Evolutionary conservation across 2,797 vertebrate species (phyloP), one percentile per base, ranked within the genome.

Genomic region (Hyperoplus lanceolatus): DNA sequence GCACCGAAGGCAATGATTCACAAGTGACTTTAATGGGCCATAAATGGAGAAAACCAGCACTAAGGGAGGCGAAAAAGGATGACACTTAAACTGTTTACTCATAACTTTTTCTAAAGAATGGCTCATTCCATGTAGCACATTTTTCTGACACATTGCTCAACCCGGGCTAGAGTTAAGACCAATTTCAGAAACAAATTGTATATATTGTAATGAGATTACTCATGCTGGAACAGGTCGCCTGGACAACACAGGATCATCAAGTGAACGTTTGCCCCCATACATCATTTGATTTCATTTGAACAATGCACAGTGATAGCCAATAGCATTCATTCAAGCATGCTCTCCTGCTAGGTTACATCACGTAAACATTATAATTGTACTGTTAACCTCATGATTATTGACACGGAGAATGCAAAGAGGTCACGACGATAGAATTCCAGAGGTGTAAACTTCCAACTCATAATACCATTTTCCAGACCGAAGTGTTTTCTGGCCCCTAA

Each of bases 1-100:
- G 2, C 51, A 51, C 60, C 8, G n/a, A 77, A 80, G 54, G 81
- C 3, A 8, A 36, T 62, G 59, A 80, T 70, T 75, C 79, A 80
- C 49, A 49, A 42, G 49, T 43, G 60, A 81, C 39, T 45, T 83
- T 86, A 69, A 70, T 13, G 77, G 50, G n/a, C 29, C 11, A 39
- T 55, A 12, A 57, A 21, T 70, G 56, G 41, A 45, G 46, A 74
- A 80, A 74, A 51, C 11, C 5, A 51, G 43, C 42, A 55, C 16
- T 14, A 54, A 50, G 62, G 12, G 12, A 42, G 48, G n/a, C 38
- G 57, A 48, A 75, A 62, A 14, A 13, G 18, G 3, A 29, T 14
- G 10, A 51, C 53, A 53, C 21, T 48, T 14, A 38, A 9, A 12
- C 7, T 13, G n/a, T 21, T 45, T 13, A 18, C 58, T 12, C 57